Percentiles rank a stretch among this genome's conserved stretches.
These are phyloP conservation scores for Hormiphora californensis DNA, from an alignment of 37 sponge, comb jelly and placozoan species.

Conservation along the genomic window DNA sequence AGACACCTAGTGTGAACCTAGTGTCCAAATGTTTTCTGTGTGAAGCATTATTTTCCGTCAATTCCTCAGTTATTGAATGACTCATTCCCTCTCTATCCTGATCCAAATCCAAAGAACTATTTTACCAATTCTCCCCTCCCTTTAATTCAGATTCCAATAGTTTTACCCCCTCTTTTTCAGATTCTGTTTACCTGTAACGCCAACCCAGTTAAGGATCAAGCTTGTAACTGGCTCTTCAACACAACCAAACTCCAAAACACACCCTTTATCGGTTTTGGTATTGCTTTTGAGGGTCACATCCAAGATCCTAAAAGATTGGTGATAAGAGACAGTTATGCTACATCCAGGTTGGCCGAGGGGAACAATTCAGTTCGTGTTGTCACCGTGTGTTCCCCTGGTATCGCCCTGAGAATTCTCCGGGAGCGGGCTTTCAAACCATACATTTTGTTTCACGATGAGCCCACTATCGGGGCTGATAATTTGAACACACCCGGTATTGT, in stretches of 20 bases:
- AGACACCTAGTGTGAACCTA: too few relatives aligned
- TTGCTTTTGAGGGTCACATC: not conserved
- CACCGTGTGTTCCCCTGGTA: not conserved
- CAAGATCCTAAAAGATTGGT: not conserved
- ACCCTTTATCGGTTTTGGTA: not conserved
- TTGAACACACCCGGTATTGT: not conserved
- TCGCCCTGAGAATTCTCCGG: not conserved
- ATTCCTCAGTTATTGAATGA: too few relatives aligned
- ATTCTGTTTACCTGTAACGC: slow-evolving; percentile 19
- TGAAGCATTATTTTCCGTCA: too few relatives aligned
- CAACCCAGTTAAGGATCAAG: slow-evolving; percentile 35
- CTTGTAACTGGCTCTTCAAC: slow-evolving; percentile 49
- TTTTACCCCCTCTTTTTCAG: too few relatives aligned
- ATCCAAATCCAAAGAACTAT: too few relatives aligned
- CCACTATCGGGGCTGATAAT: slow-evolving; percentile 26
- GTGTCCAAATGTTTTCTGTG: too few relatives aligned
- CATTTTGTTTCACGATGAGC: slow-evolving; percentile 48
- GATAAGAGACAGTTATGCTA: slow-evolving; percentile 29
- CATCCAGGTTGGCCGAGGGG: too few relatives aligned
- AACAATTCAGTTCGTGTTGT: too few relatives aligned
- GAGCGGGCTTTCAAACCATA: not conserved
- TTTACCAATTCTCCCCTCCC: too few relatives aligned
- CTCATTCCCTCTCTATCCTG: too few relatives aligned
- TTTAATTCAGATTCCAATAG: too few relatives aligned
- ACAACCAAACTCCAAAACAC: not conserved